These are phyloP conservation scores for Tipula helvola DNA, from an alignment of 2,888 invertebrate genomes.

Conservation along the genomic window DNA sequence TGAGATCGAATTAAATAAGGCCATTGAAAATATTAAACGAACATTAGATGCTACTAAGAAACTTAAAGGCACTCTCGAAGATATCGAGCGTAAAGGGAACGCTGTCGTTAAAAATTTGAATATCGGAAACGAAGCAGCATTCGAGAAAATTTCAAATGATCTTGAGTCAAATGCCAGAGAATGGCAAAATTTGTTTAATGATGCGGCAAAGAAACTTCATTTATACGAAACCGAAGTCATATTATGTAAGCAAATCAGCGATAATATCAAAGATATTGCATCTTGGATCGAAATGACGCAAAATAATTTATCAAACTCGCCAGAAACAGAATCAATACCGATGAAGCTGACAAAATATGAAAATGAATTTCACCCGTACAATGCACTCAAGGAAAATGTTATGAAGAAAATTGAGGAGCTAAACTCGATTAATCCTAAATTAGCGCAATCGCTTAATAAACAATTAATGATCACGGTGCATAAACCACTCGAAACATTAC, in stretches of 20 bases:
- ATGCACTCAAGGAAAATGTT: constrained; percentile 64
- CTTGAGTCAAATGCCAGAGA: constrained; percentile 48
- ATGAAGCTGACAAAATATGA: constrained; percentile 69
- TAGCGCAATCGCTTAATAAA: neutral
- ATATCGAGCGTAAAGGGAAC: constrained; percentile 58
- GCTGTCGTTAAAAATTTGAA: constrained; percentile 36
- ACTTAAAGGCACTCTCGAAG: constrained; percentile 61
- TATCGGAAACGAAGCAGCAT: constrained; percentile 22
- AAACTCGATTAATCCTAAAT: neutral
- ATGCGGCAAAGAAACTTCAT: constrained; percentile 59
- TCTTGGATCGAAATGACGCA: constrained; percentile 78
- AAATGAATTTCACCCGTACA: constrained; percentile 69
- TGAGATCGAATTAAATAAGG: constrained; percentile 55
- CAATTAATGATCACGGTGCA: neutral
- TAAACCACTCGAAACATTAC: neutral
- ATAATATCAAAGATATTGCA: constrained; percentile 67
- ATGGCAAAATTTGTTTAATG: constrained; percentile 60
- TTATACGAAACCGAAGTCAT: constrained; percentile 76
- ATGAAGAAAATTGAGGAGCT: constrained; percentile 69
- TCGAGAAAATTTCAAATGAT: constrained; percentile 42
- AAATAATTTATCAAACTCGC: constrained; percentile 59
- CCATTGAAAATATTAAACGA: constrained; percentile 62
- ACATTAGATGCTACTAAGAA: constrained; percentile 62
- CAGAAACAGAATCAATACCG: constrained; percentile 65
- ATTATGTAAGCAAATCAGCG: constrained; percentile 89